phyloP scores from a whole-genome alignment of 2,113 vertebrate species.

The Dicrurus megarhynchus region DNA sequence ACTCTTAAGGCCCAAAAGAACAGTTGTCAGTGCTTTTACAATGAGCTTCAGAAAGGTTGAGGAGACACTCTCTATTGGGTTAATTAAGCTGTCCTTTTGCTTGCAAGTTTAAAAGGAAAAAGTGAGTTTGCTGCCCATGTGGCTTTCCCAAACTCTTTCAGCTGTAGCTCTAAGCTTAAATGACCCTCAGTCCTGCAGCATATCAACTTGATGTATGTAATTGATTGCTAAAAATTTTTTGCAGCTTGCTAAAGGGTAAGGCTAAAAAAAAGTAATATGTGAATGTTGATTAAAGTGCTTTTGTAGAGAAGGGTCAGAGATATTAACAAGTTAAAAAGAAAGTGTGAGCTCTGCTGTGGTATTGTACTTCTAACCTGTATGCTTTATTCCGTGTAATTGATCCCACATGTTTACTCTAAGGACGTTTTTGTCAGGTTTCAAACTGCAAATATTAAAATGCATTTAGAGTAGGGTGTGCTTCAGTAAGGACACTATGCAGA shows the following conservation, averaged over 20 bases:
- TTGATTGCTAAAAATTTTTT: constrained; percentile 88
- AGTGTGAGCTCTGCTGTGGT: constrained; percentile 78
- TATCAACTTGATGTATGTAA: constrained; percentile 85
- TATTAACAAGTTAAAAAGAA: constrained; percentile 88
- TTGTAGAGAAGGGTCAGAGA: constrained; percentile 87
- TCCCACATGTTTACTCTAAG: constrained; percentile 71
- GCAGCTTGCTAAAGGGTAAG: constrained; percentile 83
- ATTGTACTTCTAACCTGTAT: constrained; percentile 70
- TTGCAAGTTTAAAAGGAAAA: not conserved
- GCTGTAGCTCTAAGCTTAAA: constrained; percentile 58
- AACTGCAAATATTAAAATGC: constrained; percentile 44
- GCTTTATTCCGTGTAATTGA: constrained; percentile 70
- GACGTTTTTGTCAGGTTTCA: constrained; percentile 29
- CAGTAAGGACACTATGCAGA: constrained; percentile 39
- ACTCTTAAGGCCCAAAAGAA: not conserved
- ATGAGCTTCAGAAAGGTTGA: not conserved
- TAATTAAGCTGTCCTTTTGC: constrained; percentile 39
- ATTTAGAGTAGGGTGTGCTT: constrained; percentile 4
- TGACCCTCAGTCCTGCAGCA: constrained; percentile 78
- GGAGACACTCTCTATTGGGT: not conserved
- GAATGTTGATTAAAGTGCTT: constrained; percentile 90
- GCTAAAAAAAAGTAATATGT: constrained; percentile 80
- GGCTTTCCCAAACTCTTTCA: constrained; percentile 47
- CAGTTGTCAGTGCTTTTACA: not conserved
- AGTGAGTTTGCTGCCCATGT: constrained; percentile 5